These are phyloP conservation scores for Grammomys dolichurus DNA, from an alignment of 2,113 vertebrate genomes.

Conservation along the genomic window DNA sequence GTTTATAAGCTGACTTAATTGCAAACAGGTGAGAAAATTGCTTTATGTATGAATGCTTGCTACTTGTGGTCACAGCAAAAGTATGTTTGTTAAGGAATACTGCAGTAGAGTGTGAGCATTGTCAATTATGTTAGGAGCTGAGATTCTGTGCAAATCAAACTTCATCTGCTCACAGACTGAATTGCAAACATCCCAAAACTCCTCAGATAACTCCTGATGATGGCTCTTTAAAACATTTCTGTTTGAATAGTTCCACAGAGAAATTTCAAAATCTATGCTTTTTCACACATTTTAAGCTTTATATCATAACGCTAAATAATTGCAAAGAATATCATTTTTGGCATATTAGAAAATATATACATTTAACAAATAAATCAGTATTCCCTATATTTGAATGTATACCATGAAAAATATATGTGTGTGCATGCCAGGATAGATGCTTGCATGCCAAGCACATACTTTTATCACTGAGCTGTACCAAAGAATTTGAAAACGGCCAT, in stretches of 20 bases:
- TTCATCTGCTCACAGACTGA: not conserved
- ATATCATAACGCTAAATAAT: slow-evolving; percentile 38
- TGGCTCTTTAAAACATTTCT: slow-evolving; percentile 41
- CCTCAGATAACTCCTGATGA: not conserved
- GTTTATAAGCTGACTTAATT: slow-evolving; percentile 54
- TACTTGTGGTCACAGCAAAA: slow-evolving; percentile 45
- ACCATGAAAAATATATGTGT: not conserved
- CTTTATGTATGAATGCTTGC: slow-evolving; percentile 40
- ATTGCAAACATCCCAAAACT: not conserved
- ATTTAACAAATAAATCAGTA: slow-evolving; percentile 17
- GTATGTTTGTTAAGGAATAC: not conserved
- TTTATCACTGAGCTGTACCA: not conserved
- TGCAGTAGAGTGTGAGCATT: not conserved
- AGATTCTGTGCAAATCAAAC: slow-evolving; percentile 5
- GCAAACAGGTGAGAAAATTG: slow-evolving; percentile 25
- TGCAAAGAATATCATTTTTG: slow-evolving; percentile 51
- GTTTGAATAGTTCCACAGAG: not conserved
- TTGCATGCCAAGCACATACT: not conserved
- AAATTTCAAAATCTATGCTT: slow-evolving; percentile 8
- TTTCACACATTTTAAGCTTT: slow-evolving; percentile 51
- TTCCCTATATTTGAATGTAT: slow-evolving; percentile 33
- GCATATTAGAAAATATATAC: slow-evolving; percentile 27
- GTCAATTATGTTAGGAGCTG: slow-evolving; percentile 29
- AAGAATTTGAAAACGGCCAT: slow-evolving; percentile 2
- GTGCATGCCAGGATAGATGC: not conserved